Evolutionary conservation across 2,113 vertebrate genomes (phyloP), one percentile per base, ranked within the genome.

Genomic region (Tragelaphus scriptus): DNA sequence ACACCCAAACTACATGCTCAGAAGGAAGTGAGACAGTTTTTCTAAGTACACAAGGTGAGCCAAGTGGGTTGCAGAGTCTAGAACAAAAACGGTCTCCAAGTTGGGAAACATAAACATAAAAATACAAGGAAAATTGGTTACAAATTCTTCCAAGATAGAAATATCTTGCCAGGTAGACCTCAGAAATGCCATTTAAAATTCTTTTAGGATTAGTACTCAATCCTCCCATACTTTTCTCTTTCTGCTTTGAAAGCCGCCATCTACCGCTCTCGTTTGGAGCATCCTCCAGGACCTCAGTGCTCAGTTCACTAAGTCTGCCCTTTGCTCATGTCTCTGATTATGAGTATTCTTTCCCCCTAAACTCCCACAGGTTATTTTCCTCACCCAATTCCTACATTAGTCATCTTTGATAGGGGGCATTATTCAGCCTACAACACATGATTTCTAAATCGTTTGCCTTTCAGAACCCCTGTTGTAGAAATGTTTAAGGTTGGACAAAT

Each of bases 81-180:
- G 47, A 93, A 55, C 21, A 87, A 75, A 90, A 89, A 36, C 17
- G 6, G 28, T 91, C 55, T 82, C 53, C 21, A 75, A 8, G 28
- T 16, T 63, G 12, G 28, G 40, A 28, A 55, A 13, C 59, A 81
- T 88, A 77, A 59, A 12, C 26, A 7, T 21, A 49, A 80, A 91
- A 56, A 47, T 88, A 36, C 21, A 96, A 61, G 19, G 36, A 86
- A 71, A 94, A 19, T 91, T 71, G 49, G 16, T 56, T 94, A 55
- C 4, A 82, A 61, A 63, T 2, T 0, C 84, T 94, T 59, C 28
- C 88, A 28, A 68, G 23, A 55, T 86, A 49, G 75, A 84, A 91
- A 17, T 79, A 55, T 36, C 5, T 84, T 96, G 32, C 58, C 21
- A 68, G 19, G 53, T 32, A 68, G n/a, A 93, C 12, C 53, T 95